A percentile compares a stretch with the other conserved stretches of the same genome.
phyloP scores from a whole-genome alignment of 1,140 invertebrate species.

The Ostrea denselamellosa region DNA sequence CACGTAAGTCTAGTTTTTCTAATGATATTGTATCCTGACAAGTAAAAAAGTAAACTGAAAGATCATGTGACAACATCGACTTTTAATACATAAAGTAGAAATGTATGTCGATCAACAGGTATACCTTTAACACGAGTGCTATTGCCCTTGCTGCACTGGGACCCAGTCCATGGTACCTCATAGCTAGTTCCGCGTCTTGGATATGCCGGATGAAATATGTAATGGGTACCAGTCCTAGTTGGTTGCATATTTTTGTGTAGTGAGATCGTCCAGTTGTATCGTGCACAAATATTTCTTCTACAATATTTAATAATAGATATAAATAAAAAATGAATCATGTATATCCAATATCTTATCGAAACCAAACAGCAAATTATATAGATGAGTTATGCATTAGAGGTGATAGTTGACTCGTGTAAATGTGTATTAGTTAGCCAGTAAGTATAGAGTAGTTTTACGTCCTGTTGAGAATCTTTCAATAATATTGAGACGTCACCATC shows the following conservation, averaged over 20 bases:
- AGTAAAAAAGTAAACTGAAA: neutral
- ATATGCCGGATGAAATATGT: conserved; percentile 77
- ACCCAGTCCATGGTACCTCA: conserved; percentile 77
- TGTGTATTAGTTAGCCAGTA: too few species aligned
- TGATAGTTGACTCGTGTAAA: too few species aligned
- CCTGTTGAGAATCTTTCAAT: too few species aligned
- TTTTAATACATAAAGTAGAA: neutral
- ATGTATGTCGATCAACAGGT: neutral
- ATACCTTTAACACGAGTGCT: conserved; percentile 75
- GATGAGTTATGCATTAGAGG: too few species aligned
- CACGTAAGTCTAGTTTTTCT: conserved; percentile 71
- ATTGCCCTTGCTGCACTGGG: conserved; percentile 74
- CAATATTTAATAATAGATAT: neutral
- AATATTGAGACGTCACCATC: too few species aligned
- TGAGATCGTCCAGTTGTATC: conserved; percentile 64
- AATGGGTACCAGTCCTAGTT: conserved; percentile 75
- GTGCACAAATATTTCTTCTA: conserved; percentile 58
- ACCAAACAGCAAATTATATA: too few species aligned
- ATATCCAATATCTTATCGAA: too few species aligned
- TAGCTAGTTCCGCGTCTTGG: conserved; percentile 69
- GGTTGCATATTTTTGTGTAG: conserved; percentile 73
- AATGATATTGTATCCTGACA: conserved; percentile 70
- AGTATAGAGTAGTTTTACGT: too few species aligned
- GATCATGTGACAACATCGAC: too few species aligned
- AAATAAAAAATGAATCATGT: neutral